A percentile compares a stretch with the other conserved stretches of the same genome.
Evolutionary conservation across 2,797 vertebrate species (phyloP).

Genomic region (Setipinna tenuifilis): DNA sequence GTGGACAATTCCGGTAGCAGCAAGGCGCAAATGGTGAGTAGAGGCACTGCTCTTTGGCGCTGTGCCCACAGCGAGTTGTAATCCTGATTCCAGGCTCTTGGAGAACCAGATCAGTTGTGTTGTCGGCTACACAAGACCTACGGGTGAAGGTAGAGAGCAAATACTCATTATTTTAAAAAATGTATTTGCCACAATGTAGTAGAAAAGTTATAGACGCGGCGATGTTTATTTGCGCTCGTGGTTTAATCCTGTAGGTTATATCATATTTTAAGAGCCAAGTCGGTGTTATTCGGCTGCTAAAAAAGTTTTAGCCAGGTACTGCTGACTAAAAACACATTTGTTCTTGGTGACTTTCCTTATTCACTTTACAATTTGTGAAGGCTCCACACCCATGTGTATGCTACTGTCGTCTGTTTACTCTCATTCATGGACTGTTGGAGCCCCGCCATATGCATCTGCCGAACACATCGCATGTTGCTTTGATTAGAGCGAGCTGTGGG

Average conservation of each 20-base stretch:
- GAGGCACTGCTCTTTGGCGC: slow-evolving; percentile 32
- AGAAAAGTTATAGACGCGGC: neutral
- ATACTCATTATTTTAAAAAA: neutral
- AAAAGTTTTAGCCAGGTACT: neutral
- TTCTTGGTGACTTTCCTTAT: neutral
- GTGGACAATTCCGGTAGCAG: slow-evolving; percentile 80
- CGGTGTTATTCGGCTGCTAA: neutral
- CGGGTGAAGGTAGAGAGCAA: slow-evolving; percentile 6
- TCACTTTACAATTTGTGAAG: neutral
- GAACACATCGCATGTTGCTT: slow-evolving; percentile 31
- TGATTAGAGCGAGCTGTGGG: slow-evolving; percentile 33
- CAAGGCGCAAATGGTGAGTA: slow-evolving; percentile 82
- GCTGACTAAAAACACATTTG: neutral
- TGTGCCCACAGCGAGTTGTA: slow-evolving; percentile 32
- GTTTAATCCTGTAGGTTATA: neutral
- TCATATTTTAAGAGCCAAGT: neutral
- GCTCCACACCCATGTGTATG: slow-evolving; percentile 14
- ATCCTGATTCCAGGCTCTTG: neutral
- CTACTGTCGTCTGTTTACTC: slow-evolving; percentile 25
- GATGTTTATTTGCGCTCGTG: neutral
- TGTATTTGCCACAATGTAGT: neutral
- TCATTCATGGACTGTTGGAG: slow-evolving; percentile 40
- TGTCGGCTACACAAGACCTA: neutral
- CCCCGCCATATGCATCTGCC: slow-evolving; percentile 33
- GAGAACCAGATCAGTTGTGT: neutral